phyloP scores from a whole-genome alignment of 2,113 vertebrate species.

The Lathamus discolor region DNA sequence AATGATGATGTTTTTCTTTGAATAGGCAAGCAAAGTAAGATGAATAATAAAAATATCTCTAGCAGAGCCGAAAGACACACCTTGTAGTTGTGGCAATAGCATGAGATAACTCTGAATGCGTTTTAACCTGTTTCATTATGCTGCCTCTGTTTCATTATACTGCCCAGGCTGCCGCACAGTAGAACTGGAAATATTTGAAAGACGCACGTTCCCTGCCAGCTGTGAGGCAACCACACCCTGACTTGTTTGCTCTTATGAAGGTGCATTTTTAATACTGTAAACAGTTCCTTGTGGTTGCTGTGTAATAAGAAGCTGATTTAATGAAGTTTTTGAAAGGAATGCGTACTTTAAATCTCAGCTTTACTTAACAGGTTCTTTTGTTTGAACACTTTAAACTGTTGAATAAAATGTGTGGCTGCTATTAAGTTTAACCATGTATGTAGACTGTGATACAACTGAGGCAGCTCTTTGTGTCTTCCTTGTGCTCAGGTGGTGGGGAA shows the following conservation, averaged over 20 bases:
- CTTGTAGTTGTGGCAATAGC: constrained; percentile 3
- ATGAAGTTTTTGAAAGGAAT: background rate
- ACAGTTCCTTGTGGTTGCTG: background rate
- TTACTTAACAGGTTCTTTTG: background rate
- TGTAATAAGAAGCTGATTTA: background rate
- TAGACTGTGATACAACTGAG: background rate
- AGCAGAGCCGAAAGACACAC: constrained; percentile 33
- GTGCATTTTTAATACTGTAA: constrained; percentile 7
- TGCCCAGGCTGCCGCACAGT: background rate
- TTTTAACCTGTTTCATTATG: constrained; percentile 49
- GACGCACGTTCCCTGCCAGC: background rate
- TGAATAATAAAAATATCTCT: background rate
- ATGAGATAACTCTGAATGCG: background rate
- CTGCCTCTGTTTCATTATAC: background rate
- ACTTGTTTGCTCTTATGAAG: background rate
- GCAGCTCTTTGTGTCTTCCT: background rate
- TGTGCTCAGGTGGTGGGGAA: background rate
- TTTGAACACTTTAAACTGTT: background rate
- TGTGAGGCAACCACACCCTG: background rate
- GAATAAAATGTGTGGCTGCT: background rate
- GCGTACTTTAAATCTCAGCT: background rate
- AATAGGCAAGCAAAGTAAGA: background rate
- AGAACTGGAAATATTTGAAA: constrained; percentile 61
- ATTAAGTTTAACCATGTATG: fast-evolving
- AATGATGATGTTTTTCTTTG: background rate